These are phyloP conservation scores for Mechanitis messenoides DNA, from an alignment of 2,888 invertebrate genomes.

Conservation along the genomic window DNA sequence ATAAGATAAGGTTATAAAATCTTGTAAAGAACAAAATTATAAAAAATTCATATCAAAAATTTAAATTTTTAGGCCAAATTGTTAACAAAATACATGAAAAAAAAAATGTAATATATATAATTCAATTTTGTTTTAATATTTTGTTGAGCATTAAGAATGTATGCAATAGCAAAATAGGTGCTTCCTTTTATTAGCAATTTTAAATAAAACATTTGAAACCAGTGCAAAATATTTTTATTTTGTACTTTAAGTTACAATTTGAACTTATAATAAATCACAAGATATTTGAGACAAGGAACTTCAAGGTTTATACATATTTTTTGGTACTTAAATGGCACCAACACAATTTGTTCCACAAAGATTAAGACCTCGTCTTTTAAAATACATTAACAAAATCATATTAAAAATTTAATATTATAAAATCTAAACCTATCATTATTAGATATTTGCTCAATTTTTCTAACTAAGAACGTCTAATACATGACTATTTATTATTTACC, in stretches of 20 bases:
- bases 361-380: slow-evolving; percentile 2
- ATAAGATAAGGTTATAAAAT: neutral
- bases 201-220: slow-evolving; percentile 23
- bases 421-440: neutral
- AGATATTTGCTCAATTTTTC: neutral
- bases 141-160: neutral
- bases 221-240: slow-evolving; percentile 59
- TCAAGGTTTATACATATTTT: slow-evolving; percentile 29
- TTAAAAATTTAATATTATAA: neutral
- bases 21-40: no score
- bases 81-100: neutral
- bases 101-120: neutral
- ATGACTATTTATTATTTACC: neutral
- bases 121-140: neutral
- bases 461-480: neutral
- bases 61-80: neutral
- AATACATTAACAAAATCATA: no score
- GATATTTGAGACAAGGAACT: slow-evolving; percentile 55
- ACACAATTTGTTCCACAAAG: neutral
- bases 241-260: slow-evolving; percentile 51
- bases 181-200: slow-evolving; percentile 17
- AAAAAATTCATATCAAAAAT: no score
- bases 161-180: slow-evolving; percentile 12
- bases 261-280: slow-evolving; percentile 57
- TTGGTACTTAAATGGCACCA: slow-evolving; percentile 8